These are phyloP conservation scores for Engystomops pustulosus DNA, from an alignment of 2,113 vertebrate species.

Conservation along the genomic window DNA sequence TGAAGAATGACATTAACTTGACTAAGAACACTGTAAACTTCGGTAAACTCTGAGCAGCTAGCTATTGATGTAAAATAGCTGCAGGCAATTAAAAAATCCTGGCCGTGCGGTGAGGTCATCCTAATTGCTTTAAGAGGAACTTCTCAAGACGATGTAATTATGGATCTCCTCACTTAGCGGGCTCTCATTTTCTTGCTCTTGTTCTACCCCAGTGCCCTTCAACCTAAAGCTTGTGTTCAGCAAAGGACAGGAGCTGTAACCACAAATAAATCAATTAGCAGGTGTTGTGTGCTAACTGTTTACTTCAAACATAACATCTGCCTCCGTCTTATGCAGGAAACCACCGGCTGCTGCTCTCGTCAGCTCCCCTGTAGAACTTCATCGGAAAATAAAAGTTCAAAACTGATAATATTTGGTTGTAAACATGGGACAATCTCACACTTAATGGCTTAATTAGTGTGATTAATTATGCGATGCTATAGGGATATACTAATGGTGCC, in stretches of 20 bases:
- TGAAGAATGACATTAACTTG: neutral
- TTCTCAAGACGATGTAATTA: conserved; percentile 83
- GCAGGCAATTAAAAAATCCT: conserved; percentile 70
- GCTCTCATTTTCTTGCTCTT: conserved; percentile 76
- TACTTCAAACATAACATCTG: conserved; percentile 70
- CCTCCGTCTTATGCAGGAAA: conserved; percentile 8
- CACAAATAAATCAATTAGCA: conserved; percentile 84
- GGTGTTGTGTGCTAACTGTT: conserved; percentile 74
- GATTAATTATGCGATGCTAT: too few relatives aligned
- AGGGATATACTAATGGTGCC: too few relatives aligned
- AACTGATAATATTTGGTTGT: neutral
- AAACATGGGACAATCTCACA: neutral
- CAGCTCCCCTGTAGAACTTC: neutral
- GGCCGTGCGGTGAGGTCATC: conserved; percentile 76
- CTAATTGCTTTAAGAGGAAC: conserved; percentile 83
- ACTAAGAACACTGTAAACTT: conserved; percentile 7
- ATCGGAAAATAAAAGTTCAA: neutral
- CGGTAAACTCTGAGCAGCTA: conserved; percentile 34
- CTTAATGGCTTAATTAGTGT: neutral
- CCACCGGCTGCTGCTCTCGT: neutral
- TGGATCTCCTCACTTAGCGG: conserved; percentile 77
- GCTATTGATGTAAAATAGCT: conserved; percentile 63
- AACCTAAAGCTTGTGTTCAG: conserved; percentile 79
- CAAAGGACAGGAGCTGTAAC: conserved; percentile 77
- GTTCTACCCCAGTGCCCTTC: conserved; percentile 83